Evolutionary conservation across 2,797 vertebrate genomes (phyloP), one percentile per base, ranked within the genome.

Genomic region (Scarus forsteni): DNA sequence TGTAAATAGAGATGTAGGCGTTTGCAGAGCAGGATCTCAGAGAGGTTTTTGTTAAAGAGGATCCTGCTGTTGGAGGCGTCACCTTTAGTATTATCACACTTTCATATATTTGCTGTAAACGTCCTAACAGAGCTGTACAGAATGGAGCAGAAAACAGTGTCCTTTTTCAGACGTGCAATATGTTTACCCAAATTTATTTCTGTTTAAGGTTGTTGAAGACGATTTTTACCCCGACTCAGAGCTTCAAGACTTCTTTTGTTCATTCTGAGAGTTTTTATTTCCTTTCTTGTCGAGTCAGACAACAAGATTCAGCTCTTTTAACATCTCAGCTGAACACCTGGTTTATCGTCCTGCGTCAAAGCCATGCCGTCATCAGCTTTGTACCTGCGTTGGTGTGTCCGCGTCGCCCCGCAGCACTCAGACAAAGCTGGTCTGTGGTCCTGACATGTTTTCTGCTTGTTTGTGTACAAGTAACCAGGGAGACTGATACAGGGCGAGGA

Each of bases 61-160:
- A 49, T 79, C 71, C 77, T 64, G 80, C 50, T n/a, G 59, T 67
- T 63, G 72, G 44, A 80, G 66, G 74, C 27, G 0, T 60, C 67
- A 55, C 52, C 49, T 52, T 13, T 74, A 84, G 79, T 86, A 84
- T 86, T 81, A 84, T 73, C 27, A 27, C 27, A 68, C 68, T 85
- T 84, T 83, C 85, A 85, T 88, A 54, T 81, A 81, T 64, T 82
- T 76, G 68, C 71, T 91, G 85, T 91, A 84, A 83, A 80, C 2
- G 27, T 27, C 27, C 27, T 27, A 4, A 60, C 57, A 79, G 43
- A 71, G 56, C 27, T 92, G 85, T 92, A 89, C 84, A 90, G 81
- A 86, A 63, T 74, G 70, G 53, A 78, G 67, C 68, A 84, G 65
- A 58, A 61, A 71, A 79, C 62, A 66, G 52, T 15, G 3, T 56